Evolutionary conservation across 2,113 vertebrate species (phyloP).

Genomic region (Synodontis membranacea): DNA sequence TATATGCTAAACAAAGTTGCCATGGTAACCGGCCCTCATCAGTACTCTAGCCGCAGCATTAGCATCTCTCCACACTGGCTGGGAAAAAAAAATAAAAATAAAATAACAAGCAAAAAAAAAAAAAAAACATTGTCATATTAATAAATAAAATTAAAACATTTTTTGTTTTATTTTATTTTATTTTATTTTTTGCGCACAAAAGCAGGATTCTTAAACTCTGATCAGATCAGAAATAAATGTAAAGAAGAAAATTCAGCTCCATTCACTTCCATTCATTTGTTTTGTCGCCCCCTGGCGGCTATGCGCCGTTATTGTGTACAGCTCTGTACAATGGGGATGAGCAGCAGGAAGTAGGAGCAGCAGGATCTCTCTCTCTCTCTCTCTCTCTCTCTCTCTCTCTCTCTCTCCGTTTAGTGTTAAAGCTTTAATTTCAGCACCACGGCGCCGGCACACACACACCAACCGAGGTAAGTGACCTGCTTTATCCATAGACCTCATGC

Average conservation of each 20-base stretch:
- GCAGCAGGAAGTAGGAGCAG: slow-evolving; percentile 18
- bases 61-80: not conserved
- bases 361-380: too few species aligned
- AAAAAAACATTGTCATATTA: not conserved
- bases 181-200: not conserved
- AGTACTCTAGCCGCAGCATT: not conserved
- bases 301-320: not conserved
- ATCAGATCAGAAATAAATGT: not conserved
- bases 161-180: too few species aligned
- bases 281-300: slow-evolving; percentile 8
- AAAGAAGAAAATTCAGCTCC: not conserved
- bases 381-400: too few species aligned
- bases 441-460: not conserved
- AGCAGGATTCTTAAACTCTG: too few species aligned
- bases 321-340: not conserved
- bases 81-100: not conserved
- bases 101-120: not conserved
- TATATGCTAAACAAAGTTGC: not conserved
- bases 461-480: slow-evolving; percentile 4
- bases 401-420: not conserved
- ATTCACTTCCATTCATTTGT: not conserved
- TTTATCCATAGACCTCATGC: not conserved
- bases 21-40: slow-evolving; percentile 1
- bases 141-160: not conserved
- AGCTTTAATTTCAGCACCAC: not conserved